Conservation (phyloP, 2,888 invertebrate species). For the Nomada goodeniana region DNA sequence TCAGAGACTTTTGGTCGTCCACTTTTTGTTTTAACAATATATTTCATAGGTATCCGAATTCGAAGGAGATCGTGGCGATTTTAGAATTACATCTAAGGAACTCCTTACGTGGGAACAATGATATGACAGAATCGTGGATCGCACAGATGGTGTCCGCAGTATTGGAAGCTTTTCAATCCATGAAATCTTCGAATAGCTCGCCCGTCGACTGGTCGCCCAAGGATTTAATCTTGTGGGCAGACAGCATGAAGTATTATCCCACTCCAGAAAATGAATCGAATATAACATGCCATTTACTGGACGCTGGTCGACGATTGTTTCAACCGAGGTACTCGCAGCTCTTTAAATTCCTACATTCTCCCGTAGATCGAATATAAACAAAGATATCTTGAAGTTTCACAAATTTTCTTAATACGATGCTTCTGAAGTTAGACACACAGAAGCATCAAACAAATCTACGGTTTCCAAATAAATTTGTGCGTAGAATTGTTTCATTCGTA, state of each 20-base stretch:
- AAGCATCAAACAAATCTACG: too few species aligned
- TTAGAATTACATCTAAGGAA: constrained; percentile 76
- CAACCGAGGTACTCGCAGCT: constrained; percentile 70
- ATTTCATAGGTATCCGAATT: constrained; percentile 68
- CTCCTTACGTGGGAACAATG: constrained; percentile 69
- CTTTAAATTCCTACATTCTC: neutral
- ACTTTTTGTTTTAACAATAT: neutral
- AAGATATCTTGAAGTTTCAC: too few species aligned
- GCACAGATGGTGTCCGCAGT: constrained; percentile 73
- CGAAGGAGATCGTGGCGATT: constrained; percentile 75
- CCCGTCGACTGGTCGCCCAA: constrained; percentile 73
- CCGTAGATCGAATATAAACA: neutral
- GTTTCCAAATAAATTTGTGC: too few species aligned
- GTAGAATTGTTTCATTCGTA: too few species aligned
- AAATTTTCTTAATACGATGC: too few species aligned
- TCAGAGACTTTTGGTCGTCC: neutral
- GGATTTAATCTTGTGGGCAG: constrained; percentile 79
- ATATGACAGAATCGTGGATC: constrained; percentile 75
- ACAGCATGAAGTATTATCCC: constrained; percentile 77
- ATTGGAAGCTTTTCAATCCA: constrained; percentile 73
- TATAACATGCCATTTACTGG: constrained; percentile 73
- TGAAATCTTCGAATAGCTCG: constrained; percentile 62
- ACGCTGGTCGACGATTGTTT: constrained; percentile 77
- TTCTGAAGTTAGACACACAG: too few species aligned
- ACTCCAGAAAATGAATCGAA: constrained; percentile 70